phyloP scores from a whole-genome alignment of 2,797 vertebrate species.

The Meriones psammophilus region DNA sequence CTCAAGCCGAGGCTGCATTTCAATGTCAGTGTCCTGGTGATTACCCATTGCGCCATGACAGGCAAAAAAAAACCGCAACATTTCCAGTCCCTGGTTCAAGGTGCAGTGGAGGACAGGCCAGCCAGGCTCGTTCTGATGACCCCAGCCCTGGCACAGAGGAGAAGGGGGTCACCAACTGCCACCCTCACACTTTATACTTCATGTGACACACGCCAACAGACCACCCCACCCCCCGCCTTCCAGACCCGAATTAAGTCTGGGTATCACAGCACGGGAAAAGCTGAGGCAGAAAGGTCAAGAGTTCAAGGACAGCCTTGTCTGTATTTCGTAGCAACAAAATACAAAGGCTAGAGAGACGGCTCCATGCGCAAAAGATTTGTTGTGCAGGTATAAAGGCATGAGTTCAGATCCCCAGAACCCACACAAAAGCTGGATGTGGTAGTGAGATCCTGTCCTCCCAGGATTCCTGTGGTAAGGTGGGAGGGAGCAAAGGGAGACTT shows the following conservation, averaged over 20 bases:
- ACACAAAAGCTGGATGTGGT: neutral
- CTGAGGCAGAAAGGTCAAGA: neutral
- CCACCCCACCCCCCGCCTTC: neutral
- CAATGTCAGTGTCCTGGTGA: constrained; percentile 55
- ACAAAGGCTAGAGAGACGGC: neutral
- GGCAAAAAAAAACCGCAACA: constrained; percentile 5
- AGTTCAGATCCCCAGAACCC: neutral
- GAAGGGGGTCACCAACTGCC: neutral
- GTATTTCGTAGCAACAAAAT: neutral
- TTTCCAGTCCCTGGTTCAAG: neutral
- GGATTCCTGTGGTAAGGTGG: neutral
- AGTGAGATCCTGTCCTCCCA: neutral
- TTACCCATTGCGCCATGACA: constrained; percentile 67
- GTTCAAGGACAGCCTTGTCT: neutral
- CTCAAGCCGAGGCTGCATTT: constrained; percentile 67
- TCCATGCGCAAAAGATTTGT: neutral
- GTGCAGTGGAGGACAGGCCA: neutral
- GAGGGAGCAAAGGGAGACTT: neutral
- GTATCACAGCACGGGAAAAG: neutral
- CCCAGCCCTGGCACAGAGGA: accelerated
- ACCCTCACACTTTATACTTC: neutral
- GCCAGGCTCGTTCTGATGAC: accelerated
- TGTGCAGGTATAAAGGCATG: neutral
- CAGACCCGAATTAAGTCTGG: neutral
- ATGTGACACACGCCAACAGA: neutral